Base-by-base conservation (phyloP, 2,888 invertebrate species). In the Chrysina gloriosa region DNA sequence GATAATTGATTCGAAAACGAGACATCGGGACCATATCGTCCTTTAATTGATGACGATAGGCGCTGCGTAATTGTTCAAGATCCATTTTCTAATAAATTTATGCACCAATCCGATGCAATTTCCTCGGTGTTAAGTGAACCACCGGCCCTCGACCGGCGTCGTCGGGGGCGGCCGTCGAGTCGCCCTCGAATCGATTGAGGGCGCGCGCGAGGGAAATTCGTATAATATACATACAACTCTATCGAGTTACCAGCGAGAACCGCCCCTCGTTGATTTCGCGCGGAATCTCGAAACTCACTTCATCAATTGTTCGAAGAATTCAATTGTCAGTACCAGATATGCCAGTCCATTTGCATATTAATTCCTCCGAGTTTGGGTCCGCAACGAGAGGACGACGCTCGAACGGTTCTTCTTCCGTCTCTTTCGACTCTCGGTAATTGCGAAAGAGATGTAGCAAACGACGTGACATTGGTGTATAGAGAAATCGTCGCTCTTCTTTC, bases 331-430 rank as follows among this genome's bases (percentile, higher is more conserved):
- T 25, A 5, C 9, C 39, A 42, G 23, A 39, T 58, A 25, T 36
- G 25, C 39, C 36, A 21, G 25, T 58, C 39, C 58, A 58, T 58
- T 58, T 39, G 58, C 58, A 58, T 58, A 58, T 58, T 58, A 58
- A 58, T 58, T 58, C 14, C 39, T 39, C 3, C 25, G 39, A 6
- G 4, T 25, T 3, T 23, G n/a, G 36, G 23, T 39, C 14, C 25
- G n/a, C 14, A 14, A 4, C 14, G n/a, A n/a, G n/a, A n/a, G n/a
- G n/a, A 36, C 36, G 7, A 6, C 21, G 1, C 14, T 25, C 25
- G 58, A 39, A 39, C n/a, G n/a, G 31, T 52, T 5, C 5, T 29
- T 52, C 31, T 52, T 19, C 21, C 9, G 3, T 6, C 14, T 50
- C 14, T 11, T 34, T 14, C 23, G 25, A 39, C 5, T 42, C 45